phyloP scores from a whole-genome alignment of 2,797 vertebrate genomes.

The Notamacropus eugenii region DNA sequence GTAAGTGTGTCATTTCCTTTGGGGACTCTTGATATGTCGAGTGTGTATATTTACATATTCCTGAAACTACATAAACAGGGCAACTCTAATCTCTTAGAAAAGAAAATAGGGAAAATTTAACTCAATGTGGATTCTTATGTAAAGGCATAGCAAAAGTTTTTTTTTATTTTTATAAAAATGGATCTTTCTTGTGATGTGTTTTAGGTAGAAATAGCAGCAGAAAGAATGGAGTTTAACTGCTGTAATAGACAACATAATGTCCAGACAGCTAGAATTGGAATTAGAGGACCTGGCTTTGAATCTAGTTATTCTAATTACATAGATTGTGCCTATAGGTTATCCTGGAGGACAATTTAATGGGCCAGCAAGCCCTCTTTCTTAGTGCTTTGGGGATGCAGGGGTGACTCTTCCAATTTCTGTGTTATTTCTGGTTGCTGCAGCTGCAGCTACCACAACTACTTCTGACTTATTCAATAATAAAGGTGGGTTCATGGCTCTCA shows the following conservation, averaged over 20 bases:
- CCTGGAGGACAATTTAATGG: not conserved
- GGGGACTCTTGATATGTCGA: no score
- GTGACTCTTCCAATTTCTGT: not conserved
- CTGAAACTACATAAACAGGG: no score
- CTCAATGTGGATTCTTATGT: not conserved
- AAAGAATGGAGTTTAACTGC: not conserved
- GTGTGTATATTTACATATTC: no score
- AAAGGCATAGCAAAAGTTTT: not conserved
- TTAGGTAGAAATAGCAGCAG: no score
- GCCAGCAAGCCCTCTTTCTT: not conserved
- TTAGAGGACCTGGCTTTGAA: not conserved
- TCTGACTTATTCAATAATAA: not conserved
- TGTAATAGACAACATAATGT: not conserved
- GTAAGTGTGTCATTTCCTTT: constrained; percentile 81
- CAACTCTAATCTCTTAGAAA: no score
- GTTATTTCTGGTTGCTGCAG: not conserved
- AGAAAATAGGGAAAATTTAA: not conserved
- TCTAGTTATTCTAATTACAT: not conserved
- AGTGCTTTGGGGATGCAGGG: not conserved
- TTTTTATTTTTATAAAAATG: no score
- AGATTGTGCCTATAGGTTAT: not conserved
- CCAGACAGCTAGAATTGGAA: not conserved
- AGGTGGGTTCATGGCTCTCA: no score
- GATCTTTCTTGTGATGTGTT: no score
- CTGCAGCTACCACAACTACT: not conserved